Evolutionary conservation across 92 coral and sea anemone species (phyloP).

Genomic region (Ricordea florida): DNA sequence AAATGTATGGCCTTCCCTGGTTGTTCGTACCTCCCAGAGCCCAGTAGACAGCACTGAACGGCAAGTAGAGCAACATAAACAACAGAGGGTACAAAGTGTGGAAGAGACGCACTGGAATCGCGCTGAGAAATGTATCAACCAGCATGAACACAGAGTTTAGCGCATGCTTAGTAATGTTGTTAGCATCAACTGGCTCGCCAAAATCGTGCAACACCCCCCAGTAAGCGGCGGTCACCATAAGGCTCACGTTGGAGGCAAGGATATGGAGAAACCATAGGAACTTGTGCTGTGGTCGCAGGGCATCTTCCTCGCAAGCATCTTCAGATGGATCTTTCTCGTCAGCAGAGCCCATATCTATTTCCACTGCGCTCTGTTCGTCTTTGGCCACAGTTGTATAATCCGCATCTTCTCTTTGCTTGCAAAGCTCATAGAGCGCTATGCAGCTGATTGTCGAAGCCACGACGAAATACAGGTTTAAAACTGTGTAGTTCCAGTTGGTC

Average conservation of each 20-base stretch:
- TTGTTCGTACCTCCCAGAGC: conserved; percentile 62
- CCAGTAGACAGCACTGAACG: conserved; percentile 75
- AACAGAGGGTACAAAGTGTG: conserved; percentile 64
- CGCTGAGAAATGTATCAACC: conserved; percentile 54
- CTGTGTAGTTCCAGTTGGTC: conserved; percentile 81
- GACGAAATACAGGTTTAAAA: conserved; percentile 73
- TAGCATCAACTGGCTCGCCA: conserved; percentile 39
- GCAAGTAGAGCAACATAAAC: conserved; percentile 25
- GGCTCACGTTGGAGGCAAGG: conserved; percentile 56
- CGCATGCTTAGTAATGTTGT: conserved; percentile 70
- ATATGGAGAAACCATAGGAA: conserved; percentile 63
- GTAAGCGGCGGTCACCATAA: conserved; percentile 65
- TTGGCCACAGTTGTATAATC: neutral
- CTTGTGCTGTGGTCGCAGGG: conserved; percentile 71
- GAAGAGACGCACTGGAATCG: conserved; percentile 59
- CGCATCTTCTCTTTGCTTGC: neutral
- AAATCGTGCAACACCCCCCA: conserved; percentile 62
- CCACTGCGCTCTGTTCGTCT: neutral
- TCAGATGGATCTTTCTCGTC: neutral
- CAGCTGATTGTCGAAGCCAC: conserved; percentile 40
- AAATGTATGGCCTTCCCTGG: conserved; percentile 61
- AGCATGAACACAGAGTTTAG: conserved; percentile 63
- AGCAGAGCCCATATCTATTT: neutral
- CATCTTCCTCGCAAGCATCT: conserved; percentile 1
- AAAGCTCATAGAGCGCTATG: conserved; percentile 23